Percentiles rank a stretch among this genome's conserved stretches.
Conservation (phyloP, 2,113 vertebrate genomes). For the Tachysurus fulvidraco region DNA sequence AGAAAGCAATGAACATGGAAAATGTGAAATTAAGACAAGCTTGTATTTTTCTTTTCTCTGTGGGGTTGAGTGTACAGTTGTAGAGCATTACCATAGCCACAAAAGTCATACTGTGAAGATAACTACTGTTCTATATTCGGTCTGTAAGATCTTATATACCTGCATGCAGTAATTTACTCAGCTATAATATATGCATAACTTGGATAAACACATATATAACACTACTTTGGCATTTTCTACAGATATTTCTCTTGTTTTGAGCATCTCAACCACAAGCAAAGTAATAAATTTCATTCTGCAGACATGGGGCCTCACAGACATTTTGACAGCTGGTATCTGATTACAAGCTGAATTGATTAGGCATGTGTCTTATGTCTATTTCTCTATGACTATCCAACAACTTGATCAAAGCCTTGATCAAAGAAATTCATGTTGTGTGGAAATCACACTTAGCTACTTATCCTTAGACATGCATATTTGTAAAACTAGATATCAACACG, state of each 20-base stretch:
- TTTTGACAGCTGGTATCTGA: neutral
- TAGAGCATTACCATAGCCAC: neutral
- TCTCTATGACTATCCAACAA: neutral
- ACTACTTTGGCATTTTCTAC: neutral
- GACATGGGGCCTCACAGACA: neutral
- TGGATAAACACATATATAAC: neutral
- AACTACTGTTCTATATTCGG: neutral
- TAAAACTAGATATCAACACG: no score
- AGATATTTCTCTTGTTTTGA: neutral
- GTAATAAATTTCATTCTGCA: neutral
- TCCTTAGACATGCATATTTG: neutral
- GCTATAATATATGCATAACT: neutral
- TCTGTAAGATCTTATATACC: neutral
- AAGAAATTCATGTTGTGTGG: neutral
- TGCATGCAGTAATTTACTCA: neutral
- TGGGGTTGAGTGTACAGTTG: neutral
- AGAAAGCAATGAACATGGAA: neutral
- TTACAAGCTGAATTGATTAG: neutral
- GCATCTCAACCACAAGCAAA: neutral
- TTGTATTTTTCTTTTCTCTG: neutral
- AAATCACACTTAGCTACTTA: neutral
- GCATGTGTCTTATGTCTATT: neutral
- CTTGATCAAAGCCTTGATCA: neutral
- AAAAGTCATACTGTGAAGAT: neutral
- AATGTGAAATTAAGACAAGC: slow-evolving; percentile 10